Evolutionary conservation across 2,113 vertebrate genomes (phyloP).

Genomic region (Ariopsis seemanni): DNA sequence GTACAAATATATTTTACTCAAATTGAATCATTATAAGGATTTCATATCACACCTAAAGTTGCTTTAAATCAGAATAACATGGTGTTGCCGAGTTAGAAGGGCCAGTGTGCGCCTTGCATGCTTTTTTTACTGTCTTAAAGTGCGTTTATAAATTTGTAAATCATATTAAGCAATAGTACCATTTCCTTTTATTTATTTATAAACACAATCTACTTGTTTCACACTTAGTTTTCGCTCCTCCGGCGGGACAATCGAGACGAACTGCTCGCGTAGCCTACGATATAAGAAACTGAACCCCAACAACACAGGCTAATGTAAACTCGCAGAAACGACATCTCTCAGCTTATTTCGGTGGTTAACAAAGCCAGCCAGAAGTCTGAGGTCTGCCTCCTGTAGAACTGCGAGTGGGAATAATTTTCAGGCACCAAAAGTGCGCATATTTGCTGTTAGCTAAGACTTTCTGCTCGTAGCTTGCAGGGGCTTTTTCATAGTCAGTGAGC

Average conservation of each 20-base stretch:
- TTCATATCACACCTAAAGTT: neutral
- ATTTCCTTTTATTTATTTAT: neutral
- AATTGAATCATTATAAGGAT: neutral
- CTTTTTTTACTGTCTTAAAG: neutral
- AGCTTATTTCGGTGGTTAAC: neutral
- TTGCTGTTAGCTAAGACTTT: neutral
- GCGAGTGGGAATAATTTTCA: neutral
- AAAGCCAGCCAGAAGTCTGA: neutral
- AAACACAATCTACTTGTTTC: neutral
- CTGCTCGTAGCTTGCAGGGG: neutral
- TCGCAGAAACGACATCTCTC: neutral
- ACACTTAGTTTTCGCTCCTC: neutral
- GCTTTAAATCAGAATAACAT: neutral
- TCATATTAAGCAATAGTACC: neutral
- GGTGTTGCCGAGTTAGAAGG: neutral
- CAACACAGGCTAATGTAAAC: neutral
- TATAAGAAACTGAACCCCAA: neutral
- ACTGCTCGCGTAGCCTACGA: neutral
- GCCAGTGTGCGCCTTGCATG: neutral
- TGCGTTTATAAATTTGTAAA: neutral
- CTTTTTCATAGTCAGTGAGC: neutral
- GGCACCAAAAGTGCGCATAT: neutral
- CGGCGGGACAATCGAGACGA: neutral
- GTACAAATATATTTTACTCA: neutral
- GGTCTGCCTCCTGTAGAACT: neutral